Evolutionary conservation across 2,888 invertebrate species (phyloP).

Genomic region (Lobophora halterata): DNA sequence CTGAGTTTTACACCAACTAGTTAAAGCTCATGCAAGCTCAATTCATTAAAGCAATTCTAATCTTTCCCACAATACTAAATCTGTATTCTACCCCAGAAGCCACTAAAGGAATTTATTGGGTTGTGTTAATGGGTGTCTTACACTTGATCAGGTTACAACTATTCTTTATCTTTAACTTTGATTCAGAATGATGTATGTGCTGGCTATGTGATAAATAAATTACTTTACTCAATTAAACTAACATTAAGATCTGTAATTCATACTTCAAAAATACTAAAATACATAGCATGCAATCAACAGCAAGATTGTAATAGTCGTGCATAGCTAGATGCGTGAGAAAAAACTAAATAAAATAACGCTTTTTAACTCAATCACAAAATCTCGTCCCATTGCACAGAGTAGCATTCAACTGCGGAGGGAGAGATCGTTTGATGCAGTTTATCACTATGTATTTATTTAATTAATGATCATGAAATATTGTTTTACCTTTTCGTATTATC

Average conservation of each 20-base stretch:
- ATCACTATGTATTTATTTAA: constrained; percentile 56
- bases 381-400: constrained; percentile 50
- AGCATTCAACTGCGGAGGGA: constrained; percentile 39
- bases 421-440: constrained; percentile 57
- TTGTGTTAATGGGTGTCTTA: constrained; percentile 58
- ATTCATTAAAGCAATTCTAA: constrained; percentile 51
- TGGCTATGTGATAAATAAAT: constrained; percentile 70
- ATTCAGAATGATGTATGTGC: constrained; percentile 74
- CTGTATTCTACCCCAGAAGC: constrained; percentile 41
- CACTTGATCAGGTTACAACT: constrained; percentile 66
- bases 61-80: constrained; percentile 38
- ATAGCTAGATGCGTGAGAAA: constrained; percentile 79
- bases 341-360: constrained; percentile 67
- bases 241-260: constrained; percentile 64
- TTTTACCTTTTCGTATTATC: constrained; percentile 69
- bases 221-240: constrained; percentile 64
- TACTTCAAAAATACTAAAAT: constrained; percentile 59
- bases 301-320: constrained; percentile 76
- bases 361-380: constrained; percentile 55
- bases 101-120: constrained; percentile 43
- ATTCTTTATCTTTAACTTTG: constrained; percentile 60
- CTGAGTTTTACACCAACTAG: constrained; percentile 46
- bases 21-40: constrained; percentile 59
- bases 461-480: constrained; percentile 64
- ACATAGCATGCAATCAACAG: constrained; percentile 77